Evolutionary conservation across 2,888 invertebrate species (phyloP), one percentile per base, ranked within the genome.

Genomic region (Lydus trimaculatus): DNA sequence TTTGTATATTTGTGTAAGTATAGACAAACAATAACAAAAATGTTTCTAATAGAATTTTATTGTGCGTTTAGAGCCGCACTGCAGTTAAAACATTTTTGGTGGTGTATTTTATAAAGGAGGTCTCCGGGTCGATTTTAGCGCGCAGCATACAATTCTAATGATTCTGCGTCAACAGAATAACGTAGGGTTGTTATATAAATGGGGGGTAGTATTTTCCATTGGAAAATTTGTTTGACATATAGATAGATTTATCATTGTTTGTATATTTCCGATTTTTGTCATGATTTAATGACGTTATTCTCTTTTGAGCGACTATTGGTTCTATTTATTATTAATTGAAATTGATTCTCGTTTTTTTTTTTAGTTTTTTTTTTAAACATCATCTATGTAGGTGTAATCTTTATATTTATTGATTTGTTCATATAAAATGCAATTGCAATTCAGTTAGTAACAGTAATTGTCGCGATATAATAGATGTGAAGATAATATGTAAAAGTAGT

Each of bases 41-140:
- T n/a, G 13, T 17, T 48, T 48, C 2, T 48, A 52, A 25, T 20
- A 13, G 23, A 25, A 25, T 52, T 52, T 13, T 52, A 64, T 61
- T 61, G 63, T 65, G 67, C 65, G 33, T 59, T 58, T 52, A 23
- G 61, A 58, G 48, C 71, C 71, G 71, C 71, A 71, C 71, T 71
- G 71, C 71, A 65, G 67, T 63, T 36, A 28, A 52, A 52, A 52
- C 25, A 52, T 52, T 52, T n/a, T 25, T 13, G 52, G 52, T 52
- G 52, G 52, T 52, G 52, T 52, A 25, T 52, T 25, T 52, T 52
- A 52, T 52, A 52, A 52, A 52, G 52, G 23, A 52, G 25, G 52
- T 52, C 23, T 64, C 31, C 43, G 64, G 70, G 70, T 68, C 68
- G 70, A 67, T 70, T 48, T 23, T 20, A 58, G 60, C 64, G 63